A percentile compares a stretch with the other conserved stretches of the same genome.
Evolutionary conservation across 2,797 vertebrate species (phyloP).

Genomic region (Oreochromis mossambicus): DNA sequence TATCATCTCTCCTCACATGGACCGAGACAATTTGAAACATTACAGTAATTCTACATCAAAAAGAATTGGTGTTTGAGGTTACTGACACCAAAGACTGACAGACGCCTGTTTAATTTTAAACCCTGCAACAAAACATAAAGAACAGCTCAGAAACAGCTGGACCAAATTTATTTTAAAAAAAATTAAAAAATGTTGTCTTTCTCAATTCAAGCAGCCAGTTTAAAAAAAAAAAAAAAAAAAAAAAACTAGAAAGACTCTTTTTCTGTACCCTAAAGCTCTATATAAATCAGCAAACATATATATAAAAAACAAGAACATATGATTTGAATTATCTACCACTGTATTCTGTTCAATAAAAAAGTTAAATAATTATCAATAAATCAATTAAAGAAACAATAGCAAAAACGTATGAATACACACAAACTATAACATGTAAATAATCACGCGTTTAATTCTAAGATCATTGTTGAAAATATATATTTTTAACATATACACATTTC

Average conservation of each 20-base stretch:
- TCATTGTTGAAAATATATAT: neutral
- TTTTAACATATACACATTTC: neutral
- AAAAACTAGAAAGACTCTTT: conserved; percentile 16
- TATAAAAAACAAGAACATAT: neutral
- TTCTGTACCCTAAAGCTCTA: conserved; percentile 40
- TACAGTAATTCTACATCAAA: conserved; percentile 34
- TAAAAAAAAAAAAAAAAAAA: neutral
- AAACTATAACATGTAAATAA: neutral
- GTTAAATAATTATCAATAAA: neutral
- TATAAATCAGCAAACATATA: neutral
- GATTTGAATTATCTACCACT: neutral
- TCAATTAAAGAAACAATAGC: neutral
- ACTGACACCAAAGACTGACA: conserved; percentile 23
- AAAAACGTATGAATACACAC: neutral
- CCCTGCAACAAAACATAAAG: neutral
- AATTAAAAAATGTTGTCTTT: neutral
- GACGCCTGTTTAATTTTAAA: conserved; percentile 2
- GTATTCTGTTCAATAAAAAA: neutral
- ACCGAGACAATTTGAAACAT: conserved; percentile 48
- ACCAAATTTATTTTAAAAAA: conserved; percentile 5
- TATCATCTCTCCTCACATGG: conserved; percentile 51
- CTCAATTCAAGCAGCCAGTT: conserved; percentile 23
- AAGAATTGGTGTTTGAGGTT: conserved; percentile 22
- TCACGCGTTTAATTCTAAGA: neutral
- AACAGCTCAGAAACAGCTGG: conserved; percentile 31